Conservation (phyloP, 2,888 invertebrate species). For the Microdon myrmicae region DNA sequence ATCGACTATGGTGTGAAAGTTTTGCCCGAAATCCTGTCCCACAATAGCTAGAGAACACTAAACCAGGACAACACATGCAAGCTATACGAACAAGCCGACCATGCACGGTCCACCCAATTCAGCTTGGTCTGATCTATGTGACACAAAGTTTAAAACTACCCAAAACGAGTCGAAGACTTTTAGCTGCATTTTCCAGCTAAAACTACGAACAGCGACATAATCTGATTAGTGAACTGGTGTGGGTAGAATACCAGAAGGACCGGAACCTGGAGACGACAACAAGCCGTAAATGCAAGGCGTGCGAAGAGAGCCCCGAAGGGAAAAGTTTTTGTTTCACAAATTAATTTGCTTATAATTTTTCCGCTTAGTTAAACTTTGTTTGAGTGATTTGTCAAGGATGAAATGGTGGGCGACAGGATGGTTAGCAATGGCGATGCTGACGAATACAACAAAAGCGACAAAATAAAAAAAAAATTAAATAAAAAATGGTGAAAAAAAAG, state of each 20-base stretch:
- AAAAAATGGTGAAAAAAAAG: too few relatives aligned
- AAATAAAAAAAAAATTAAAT: neutral
- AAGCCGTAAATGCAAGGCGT: constrained; percentile 14
- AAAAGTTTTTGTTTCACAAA: constrained; percentile 61
- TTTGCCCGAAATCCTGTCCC: constrained; percentile 49
- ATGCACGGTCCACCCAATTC: constrained; percentile 38
- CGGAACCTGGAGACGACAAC: constrained; percentile 4
- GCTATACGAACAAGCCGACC: constrained; percentile 37
- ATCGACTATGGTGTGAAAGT: constrained; percentile 27
- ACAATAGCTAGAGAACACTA: constrained; percentile 45
- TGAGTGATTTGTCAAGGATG: constrained; percentile 60
- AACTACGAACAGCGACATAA: constrained; percentile 52
- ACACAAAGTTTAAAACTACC: constrained; percentile 52
- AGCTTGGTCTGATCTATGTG: constrained; percentile 15
- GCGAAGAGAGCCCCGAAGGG: constrained; percentile 31
- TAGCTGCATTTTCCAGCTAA: constrained; percentile 52
- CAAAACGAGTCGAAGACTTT: constrained; percentile 50
- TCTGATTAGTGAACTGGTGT: constrained; percentile 47
- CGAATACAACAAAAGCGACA: neutral
- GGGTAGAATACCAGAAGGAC: constrained; percentile 23
- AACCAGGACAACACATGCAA: constrained; percentile 29
- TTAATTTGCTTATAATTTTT: constrained; percentile 67
- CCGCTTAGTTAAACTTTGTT: constrained; percentile 67
- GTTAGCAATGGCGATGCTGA: neutral
- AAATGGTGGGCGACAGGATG: constrained; percentile 23